Base-by-base conservation (phyloP, 2,797 vertebrate species). In the Tachyglossus aculeatus region DNA sequence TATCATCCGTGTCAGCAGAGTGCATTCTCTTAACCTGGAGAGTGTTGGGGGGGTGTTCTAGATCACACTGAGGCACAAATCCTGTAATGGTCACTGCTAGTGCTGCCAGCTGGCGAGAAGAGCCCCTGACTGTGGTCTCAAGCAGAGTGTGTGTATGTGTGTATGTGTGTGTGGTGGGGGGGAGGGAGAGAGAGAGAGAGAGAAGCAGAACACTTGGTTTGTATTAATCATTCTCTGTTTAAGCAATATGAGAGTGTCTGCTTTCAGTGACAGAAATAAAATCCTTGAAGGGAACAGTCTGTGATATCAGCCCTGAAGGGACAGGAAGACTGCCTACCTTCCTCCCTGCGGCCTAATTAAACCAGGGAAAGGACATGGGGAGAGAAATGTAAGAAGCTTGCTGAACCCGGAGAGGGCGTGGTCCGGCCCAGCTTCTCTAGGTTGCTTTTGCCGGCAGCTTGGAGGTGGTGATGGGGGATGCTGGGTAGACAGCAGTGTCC, bases 271-370 rank as follows among this genome's bases (percentile, higher is more conserved):
- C 88, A 86, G 88, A 87, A 86, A 74, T 77, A 73, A 88, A 92
- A 88, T 79, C 81, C 90, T 86, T 88, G 86, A 91, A 88, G 86
- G 85, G 82, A 91, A 83, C 84, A 76, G 79, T 86, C 77, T 91
- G 83, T 90, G 88, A 92, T 86, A 87, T 90, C 90, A 92, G 86
- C 92, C 92, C 83, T 80, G 66, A 90, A 87, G 91, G 84, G 79
- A 77, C 44, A 68, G 57, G 33, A 31, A 67, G 78, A 78, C 88
- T 90, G 86, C 86, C 74, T 90, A 60, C 87, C 83, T 60, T 54
- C 86, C 87, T 95, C 91, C 93, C 92, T 5, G 9, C 91, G 91
- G 91, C 90, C 93, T 94, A 94, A 95, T 94, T 95, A 95, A 94
- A 89, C 62, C 71, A 82, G 87, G 83, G 88, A 86, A 93, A 93